A percentile compares a stretch with the other conserved stretches of the same genome.
phyloP scores from a whole-genome alignment of 2,797 vertebrate species.

The Cirrhinus molitorella region DNA sequence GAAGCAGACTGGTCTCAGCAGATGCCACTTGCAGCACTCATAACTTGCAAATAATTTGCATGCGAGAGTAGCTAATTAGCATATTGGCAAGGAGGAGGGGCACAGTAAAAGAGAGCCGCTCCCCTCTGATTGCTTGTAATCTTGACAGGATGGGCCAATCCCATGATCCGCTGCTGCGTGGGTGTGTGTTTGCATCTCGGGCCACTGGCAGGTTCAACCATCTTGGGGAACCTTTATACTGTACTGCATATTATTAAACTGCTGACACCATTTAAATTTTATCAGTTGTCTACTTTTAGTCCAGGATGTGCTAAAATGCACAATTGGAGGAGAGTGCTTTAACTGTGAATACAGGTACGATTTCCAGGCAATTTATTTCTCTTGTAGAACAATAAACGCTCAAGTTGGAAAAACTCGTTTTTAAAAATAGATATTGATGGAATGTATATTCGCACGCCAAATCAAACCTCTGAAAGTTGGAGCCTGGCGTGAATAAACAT shows the following conservation, averaged over 20 bases:
- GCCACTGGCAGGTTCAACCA: conserved; percentile 41
- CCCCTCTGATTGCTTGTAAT: conserved; percentile 42
- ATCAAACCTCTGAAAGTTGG: neutral
- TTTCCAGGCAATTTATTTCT: conserved; percentile 28
- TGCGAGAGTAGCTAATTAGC: conserved; percentile 48
- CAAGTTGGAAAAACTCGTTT: neutral
- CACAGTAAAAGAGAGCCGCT: conserved; percentile 9
- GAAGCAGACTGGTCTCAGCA: conserved; percentile 36
- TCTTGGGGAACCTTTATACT: conserved; percentile 36
- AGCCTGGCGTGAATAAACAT: neutral
- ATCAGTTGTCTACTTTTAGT: conserved; percentile 36
- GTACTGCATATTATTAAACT: conserved; percentile 50
- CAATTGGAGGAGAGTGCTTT: conserved; percentile 23
- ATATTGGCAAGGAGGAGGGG: conserved; percentile 35
- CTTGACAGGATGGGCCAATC: conserved; percentile 46
- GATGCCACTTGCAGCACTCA: conserved; percentile 44
- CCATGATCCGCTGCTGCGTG: conserved; percentile 29
- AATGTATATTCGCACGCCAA: neutral
- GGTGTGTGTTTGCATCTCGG: conserved; percentile 45
- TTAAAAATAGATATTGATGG: conserved; percentile 27
- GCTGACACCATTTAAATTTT: conserved; percentile 42
- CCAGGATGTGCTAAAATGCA: conserved; percentile 39
- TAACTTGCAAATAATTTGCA: conserved; percentile 55
- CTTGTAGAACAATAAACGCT: conserved; percentile 22
- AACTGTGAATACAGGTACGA: conserved; percentile 22